phyloP scores from a whole-genome alignment of 2,797 vertebrate species.

The Kryptolebias ocellatus region DNA sequence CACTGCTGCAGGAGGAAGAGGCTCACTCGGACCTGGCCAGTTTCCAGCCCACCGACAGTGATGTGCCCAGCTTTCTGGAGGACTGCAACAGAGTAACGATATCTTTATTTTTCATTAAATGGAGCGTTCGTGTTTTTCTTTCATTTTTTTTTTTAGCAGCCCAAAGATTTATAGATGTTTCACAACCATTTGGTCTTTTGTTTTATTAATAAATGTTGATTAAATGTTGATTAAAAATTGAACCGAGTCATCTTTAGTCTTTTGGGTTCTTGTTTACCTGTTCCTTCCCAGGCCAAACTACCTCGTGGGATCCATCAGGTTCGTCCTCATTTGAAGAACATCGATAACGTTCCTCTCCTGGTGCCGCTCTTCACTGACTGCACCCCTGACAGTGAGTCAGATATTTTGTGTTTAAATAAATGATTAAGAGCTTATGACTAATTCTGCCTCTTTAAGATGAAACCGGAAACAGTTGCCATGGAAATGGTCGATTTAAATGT shows the following conservation, averaged over 20 bases:
- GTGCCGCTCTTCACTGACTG: slow-evolving; percentile 99
- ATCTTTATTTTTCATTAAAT: background rate
- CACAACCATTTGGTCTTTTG: background rate
- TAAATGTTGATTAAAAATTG: background rate
- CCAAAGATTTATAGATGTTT: too few species aligned
- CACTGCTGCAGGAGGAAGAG: slow-evolving; percentile 93
- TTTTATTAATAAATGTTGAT: background rate
- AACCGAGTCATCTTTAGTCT: background rate
- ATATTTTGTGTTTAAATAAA: background rate
- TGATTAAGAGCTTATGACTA: background rate
- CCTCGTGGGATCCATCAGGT: slow-evolving; percentile 98
- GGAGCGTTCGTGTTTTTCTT: too few species aligned
- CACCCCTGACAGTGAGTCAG: slow-evolving; percentile 93
- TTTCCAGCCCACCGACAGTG: slow-evolving; percentile 97
- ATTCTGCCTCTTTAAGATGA: background rate
- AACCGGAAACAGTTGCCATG: background rate
- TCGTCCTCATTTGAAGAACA: slow-evolving; percentile 97
- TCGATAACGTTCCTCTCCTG: slow-evolving; percentile 97
- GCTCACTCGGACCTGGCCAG: slow-evolving; percentile 93
- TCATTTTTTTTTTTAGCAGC: too few species aligned
- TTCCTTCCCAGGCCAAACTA: slow-evolving; percentile 90
- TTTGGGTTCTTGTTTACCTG: background rate
- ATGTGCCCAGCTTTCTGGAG: slow-evolving; percentile 97
- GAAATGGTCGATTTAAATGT: background rate
- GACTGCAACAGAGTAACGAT: slow-evolving; percentile 92